Evolutionary conservation across 2,888 invertebrate species (phyloP), one percentile per base, ranked within the genome.

Genomic region (Plagodis pulveraria): DNA sequence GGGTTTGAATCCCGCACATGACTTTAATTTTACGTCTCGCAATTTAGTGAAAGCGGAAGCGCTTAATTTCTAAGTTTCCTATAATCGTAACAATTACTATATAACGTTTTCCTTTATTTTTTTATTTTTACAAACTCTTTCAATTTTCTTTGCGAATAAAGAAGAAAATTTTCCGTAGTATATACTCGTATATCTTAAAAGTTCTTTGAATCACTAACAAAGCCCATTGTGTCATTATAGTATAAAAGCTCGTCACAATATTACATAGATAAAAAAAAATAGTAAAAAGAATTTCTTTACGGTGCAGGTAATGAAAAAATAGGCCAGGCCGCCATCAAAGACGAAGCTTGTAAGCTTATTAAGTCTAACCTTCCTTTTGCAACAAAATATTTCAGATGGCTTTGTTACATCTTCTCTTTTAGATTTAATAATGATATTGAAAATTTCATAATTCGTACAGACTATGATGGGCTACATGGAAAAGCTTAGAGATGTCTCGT

Each of bases 221-320:
- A 77, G 74, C 63, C 67, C 63, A 80, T 78, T 78, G 79, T 74
- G 72, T 76, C 72, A 76, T 55, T 59, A 50, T 65, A 65, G 65
- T 63, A 69, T 76, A 74, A 80, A 83, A 82, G 72, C 77, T 77
- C 78, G 74, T 77, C 74, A 50, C 42, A 63, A 59, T 54, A 44
- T 43, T 48, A 78, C 78, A 76, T 73, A 71, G 70, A 74, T 50
- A 77, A 66, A 81, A 78, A n/a, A 77, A 77, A 80, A 77, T 76
- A 73, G 69, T 70, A 71, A 70, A 80, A 80, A 81, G 78, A 80
- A 74, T 72, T 71, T 75, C 77, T 80, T 86, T 84, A 79, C 81
- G 78, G 81, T 82, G 77, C 81, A 84, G 82, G 81, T 86, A 84
- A 86, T 83, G 84, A 86, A 88, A 87, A 83, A 84, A 84, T 80